These are phyloP conservation scores for Megalonaias nervosa DNA, from an alignment of 1,140 invertebrate genomes.

Conservation along the genomic window DNA sequence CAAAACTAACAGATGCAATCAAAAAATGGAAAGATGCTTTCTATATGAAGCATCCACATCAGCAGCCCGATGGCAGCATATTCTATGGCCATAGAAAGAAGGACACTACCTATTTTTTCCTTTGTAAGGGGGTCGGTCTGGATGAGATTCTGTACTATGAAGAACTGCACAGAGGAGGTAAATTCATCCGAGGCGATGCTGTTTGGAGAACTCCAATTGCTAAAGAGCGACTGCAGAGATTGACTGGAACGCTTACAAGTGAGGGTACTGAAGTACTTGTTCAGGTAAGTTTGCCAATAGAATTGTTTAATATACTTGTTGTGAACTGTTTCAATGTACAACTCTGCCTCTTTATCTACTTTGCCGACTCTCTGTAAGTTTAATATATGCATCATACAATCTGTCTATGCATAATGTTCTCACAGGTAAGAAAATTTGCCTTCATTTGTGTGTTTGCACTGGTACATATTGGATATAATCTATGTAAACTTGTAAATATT, in stretches of 20 bases:
- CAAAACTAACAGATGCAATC: constrained; percentile 20
- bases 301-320: no score
- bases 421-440: no score
- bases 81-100: constrained; percentile 20
- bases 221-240: constrained; percentile 15
- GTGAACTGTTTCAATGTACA: no score
- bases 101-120: constrained; percentile 39
- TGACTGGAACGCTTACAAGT: constrained; percentile 14
- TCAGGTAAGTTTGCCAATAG: background rate
- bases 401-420: no score
- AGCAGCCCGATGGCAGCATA: constrained; percentile 27
- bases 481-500: no score
- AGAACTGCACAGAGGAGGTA: background rate
- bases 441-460: no score
- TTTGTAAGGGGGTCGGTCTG: constrained; percentile 30
- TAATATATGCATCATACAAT: no score
- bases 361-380: no score
- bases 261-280: constrained; percentile 28
- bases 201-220: constrained; percentile 22
- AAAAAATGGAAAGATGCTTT: constrained; percentile 32
- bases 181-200: constrained; percentile 11
- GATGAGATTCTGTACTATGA: constrained; percentile 20
- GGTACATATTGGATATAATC: no score
- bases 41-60: constrained; percentile 28
- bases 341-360: no score